A percentile compares a stretch with the other conserved stretches of the same genome.
phyloP scores from a whole-genome alignment of 2,888 invertebrate species.

The Crioceris asparagi region DNA sequence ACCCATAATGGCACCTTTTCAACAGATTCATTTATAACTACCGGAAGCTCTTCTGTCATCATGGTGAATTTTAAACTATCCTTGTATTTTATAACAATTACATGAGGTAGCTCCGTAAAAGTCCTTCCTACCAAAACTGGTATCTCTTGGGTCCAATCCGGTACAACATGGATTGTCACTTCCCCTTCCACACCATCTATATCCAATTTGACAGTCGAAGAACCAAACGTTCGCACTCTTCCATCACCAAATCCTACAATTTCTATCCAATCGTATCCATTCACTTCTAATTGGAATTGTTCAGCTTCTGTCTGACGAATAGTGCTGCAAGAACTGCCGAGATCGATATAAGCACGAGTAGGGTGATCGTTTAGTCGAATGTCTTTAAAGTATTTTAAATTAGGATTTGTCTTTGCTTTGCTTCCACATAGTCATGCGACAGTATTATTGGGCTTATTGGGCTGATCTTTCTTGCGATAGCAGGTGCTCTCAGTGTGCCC shows the following conservation, averaged over 20 bases:
- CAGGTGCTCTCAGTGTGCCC: too few species aligned
- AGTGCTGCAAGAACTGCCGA: constrained; percentile 14
- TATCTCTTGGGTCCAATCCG: constrained; percentile 11
- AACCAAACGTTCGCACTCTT: constrained; percentile 7
- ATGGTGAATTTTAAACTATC: constrained; percentile 11
- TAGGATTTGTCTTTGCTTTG: too few species aligned
- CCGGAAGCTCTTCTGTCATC: too few species aligned
- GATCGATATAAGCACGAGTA: constrained; percentile 14
- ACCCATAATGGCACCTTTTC: too few species aligned
- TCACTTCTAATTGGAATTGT: constrained; percentile 4
- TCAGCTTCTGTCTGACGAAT: constrained; percentile 10
- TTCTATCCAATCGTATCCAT: constrained; percentile 4
- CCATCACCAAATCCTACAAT: constrained; percentile 16
- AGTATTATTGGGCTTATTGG: too few species aligned
- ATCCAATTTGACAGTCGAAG: constrained; percentile 6
- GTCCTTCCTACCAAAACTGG: constrained; percentile 14
- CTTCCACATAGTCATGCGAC: too few species aligned
- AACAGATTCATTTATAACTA: too few species aligned
- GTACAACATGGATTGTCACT: constrained; percentile 12
- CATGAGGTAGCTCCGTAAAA: constrained; percentile 12
- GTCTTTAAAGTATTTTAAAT: too few species aligned
- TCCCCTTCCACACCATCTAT: constrained; percentile 11
- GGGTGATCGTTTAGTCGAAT: constrained; percentile 9
- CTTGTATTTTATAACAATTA: constrained; percentile 13
- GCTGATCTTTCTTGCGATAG: too few species aligned